These are phyloP conservation scores for Peribatodes rhomboidaria DNA, from an alignment of 2,888 invertebrate species.

Conservation along the genomic window DNA sequence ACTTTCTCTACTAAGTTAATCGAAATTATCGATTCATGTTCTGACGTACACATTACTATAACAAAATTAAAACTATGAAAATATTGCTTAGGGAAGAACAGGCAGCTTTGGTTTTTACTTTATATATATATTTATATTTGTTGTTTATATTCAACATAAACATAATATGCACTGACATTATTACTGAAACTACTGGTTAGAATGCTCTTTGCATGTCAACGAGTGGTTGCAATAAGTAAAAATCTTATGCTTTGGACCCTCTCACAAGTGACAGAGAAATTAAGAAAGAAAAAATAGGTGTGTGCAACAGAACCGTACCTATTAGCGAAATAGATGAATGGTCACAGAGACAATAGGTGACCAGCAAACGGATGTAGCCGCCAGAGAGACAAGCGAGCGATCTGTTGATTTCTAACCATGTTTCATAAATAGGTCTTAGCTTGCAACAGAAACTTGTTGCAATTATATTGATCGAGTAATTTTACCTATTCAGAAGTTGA, in stretches of 20 bases:
- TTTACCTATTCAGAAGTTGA: slow-evolving; percentile 18
- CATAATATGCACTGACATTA: too few relatives aligned
- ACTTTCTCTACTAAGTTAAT: too few relatives aligned
- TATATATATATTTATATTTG: too few relatives aligned
- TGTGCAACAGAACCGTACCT: slow-evolving; percentile 57
- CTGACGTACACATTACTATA: too few relatives aligned
- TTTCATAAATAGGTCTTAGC: slow-evolving; percentile 30
- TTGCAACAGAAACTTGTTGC: slow-evolving; percentile 27
- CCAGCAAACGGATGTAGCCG: slow-evolving; percentile 32
- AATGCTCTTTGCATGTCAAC: too few relatives aligned
- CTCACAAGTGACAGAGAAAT: slow-evolving; percentile 57
- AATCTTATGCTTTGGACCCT: slow-evolving; percentile 51
- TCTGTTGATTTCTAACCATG: slow-evolving; percentile 28
- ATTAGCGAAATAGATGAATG: slow-evolving; percentile 40
- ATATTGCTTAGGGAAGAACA: too few relatives aligned
- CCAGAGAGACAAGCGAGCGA: slow-evolving; percentile 9
- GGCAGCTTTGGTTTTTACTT: too few relatives aligned
- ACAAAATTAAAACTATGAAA: too few relatives aligned
- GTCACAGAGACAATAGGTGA: slow-evolving; percentile 35
- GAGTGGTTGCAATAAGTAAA: too few relatives aligned
- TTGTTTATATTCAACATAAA: too few relatives aligned
- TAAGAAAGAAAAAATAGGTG: slow-evolving; percentile 63
- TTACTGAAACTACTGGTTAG: too few relatives aligned
- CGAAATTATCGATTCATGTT: too few relatives aligned
- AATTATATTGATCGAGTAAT: slow-evolving; percentile 26